These are phyloP conservation scores for Galagoides demidoff DNA, from an alignment of 2,797 vertebrate species.

Conservation along the genomic window DNA sequence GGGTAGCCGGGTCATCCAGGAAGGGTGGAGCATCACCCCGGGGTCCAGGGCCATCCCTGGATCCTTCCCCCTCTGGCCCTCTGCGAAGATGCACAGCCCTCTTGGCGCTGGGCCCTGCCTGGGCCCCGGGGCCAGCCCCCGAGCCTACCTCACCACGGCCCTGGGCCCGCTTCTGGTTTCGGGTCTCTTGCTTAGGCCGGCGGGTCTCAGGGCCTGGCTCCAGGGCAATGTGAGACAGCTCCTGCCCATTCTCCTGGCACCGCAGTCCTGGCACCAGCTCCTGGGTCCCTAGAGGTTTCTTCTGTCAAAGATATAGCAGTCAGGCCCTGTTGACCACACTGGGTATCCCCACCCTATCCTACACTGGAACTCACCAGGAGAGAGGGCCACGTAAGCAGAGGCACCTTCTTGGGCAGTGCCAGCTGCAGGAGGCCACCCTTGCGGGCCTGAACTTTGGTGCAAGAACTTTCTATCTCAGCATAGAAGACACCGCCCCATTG, in stretches of 20 bases:
- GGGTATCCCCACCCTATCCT: neutral
- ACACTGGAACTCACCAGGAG: constrained; percentile 90
- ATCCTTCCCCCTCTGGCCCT: constrained; percentile 81
- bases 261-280: constrained; percentile 70
- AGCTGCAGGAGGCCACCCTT: constrained; percentile 94
- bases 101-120: constrained; percentile 86
- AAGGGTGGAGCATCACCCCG: constrained; percentile 67
- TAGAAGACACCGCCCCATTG: constrained; percentile 96
- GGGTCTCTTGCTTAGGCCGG: constrained; percentile 89
- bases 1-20: constrained; percentile 14
- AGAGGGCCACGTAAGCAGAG: constrained; percentile 94
- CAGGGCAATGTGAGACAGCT: constrained; percentile 78
- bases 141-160: constrained; percentile 86
- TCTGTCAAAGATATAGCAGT: constrained; percentile 77
- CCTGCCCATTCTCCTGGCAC: constrained; percentile 90
- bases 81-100: constrained; percentile 86
- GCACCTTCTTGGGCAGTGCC: constrained; percentile 97
- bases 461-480: constrained; percentile 96
- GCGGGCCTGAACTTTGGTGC: constrained; percentile 94
- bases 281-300: constrained; percentile 75
- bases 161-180: constrained; percentile 90
- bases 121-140: constrained; percentile 84
- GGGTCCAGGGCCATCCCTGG: constrained; percentile 74
- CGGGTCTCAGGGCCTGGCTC: constrained; percentile 86
- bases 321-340: neutral